A percentile compares a stretch with the other conserved stretches of the same genome.
phyloP scores from a whole-genome alignment of 2,888 invertebrate species.

The Arctia plantaginis region DNA sequence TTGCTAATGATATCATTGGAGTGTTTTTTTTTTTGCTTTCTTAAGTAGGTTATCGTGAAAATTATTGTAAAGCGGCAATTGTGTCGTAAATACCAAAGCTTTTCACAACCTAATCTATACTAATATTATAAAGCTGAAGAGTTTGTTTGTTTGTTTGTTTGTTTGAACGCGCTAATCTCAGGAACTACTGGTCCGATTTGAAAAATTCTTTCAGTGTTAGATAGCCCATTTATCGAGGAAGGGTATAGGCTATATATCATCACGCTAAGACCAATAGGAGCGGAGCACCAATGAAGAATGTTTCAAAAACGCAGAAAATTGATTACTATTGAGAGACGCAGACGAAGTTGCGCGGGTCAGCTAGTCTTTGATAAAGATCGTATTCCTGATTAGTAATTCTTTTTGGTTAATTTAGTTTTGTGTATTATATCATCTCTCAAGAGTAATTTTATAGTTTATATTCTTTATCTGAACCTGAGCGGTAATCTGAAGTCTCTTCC shows the following conservation, averaged over 20 bases:
- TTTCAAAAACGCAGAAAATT: no score
- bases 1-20: slow-evolving; percentile 31
- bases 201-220: no score
- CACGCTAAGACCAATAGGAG: no score
- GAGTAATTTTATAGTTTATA: neutral
- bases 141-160: no score
- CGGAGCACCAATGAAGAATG: no score
- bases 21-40: slow-evolving; percentile 11
- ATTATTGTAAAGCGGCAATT: neutral
- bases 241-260: no score
- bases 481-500: neutral
- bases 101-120: neutral
- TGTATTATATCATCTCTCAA: neutral
- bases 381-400: neutral
- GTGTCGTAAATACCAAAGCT: neutral
- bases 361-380: neutral
- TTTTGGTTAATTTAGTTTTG: neutral
- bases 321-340: no score
- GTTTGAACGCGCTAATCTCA: no score
- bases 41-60: neutral
- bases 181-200: no score
- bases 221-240: no score
- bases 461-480: neutral
- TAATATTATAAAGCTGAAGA: no score
- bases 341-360: no score